These are phyloP conservation scores for Paedocypris micromegethes DNA, from an alignment of 2,797 vertebrate species.

Conservation along the genomic window DNA sequence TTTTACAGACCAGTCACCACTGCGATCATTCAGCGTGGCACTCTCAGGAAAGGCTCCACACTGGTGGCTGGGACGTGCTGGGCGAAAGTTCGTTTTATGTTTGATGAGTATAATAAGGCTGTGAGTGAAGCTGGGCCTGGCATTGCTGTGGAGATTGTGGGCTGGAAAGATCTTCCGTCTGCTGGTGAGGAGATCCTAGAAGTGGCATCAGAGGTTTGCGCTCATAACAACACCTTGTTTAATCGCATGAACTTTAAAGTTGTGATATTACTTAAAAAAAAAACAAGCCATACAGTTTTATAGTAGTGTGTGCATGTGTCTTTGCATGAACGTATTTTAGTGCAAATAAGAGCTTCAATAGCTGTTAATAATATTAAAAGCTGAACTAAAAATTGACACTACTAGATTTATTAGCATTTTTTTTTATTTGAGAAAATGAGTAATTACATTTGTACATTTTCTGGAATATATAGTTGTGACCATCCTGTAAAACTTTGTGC, in stretches of 20 bases:
- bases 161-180: conserved; percentile 89
- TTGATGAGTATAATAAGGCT: conserved; percentile 77
- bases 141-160: conserved; percentile 80
- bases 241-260: too few species aligned
- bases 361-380: too few species aligned
- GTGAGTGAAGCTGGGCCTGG: conserved; percentile 73
- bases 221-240: too few species aligned
- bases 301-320: too few species aligned
- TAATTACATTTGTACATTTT: too few species aligned
- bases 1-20: conserved; percentile 79
- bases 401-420: too few species aligned
- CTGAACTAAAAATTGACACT: too few species aligned
- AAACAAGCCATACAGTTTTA: too few species aligned
- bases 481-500: background rate
- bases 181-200: conserved; percentile 88
- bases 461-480: background rate
- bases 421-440: too few species aligned
- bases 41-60: conserved; percentile 75
- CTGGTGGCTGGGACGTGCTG: conserved; percentile 86
- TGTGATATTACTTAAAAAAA: too few species aligned
- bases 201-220: conserved; percentile 86
- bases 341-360: too few species aligned
- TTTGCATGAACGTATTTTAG: too few species aligned
- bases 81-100: conserved; percentile 89
- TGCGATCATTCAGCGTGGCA: conserved; percentile 84